A percentile compares a stretch with the other conserved stretches of the same genome.
These are phyloP conservation scores for Podarcis lilfordi DNA, from an alignment of 2,797 vertebrate genomes.

Conservation along the genomic window DNA sequence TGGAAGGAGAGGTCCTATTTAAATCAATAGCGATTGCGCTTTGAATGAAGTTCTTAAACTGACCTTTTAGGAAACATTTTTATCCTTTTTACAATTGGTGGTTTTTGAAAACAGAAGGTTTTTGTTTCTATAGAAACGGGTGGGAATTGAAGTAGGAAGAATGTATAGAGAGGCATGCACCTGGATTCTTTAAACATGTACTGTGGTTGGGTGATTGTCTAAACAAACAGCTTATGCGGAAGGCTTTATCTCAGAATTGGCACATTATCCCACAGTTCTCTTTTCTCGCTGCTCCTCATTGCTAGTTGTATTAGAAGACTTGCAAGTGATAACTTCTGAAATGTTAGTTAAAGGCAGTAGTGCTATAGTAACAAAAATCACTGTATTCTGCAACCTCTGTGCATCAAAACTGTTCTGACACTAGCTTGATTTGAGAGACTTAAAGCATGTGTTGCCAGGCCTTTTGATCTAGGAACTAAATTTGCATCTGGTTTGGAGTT, in stretches of 20 bases:
- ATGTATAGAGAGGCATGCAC: slow-evolving; percentile 50
- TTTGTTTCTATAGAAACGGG: slow-evolving; percentile 65
- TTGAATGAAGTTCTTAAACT: background rate
- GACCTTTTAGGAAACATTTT: slow-evolving; percentile 32
- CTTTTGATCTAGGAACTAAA: slow-evolving; percentile 16
- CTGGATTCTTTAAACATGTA: slow-evolving; percentile 62
- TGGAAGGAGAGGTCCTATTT: background rate
- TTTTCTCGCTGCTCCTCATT: slow-evolving; percentile 82
- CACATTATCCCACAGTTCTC: slow-evolving; percentile 79
- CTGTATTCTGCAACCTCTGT: slow-evolving; percentile 30
- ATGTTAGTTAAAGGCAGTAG: slow-evolving; percentile 72
- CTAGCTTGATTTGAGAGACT: slow-evolving; percentile 31
- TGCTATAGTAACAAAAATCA: slow-evolving; percentile 58
- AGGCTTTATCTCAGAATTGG: slow-evolving; percentile 83
- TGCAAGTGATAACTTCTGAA: slow-evolving; percentile 75
- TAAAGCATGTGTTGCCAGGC: background rate
- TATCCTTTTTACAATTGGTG: slow-evolving; percentile 64
- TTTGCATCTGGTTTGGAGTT: slow-evolving; percentile 41
- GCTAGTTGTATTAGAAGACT: slow-evolving; percentile 80
- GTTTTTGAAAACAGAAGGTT: slow-evolving; percentile 50
- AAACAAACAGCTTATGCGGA: slow-evolving; percentile 76
- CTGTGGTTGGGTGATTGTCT: slow-evolving; percentile 77
- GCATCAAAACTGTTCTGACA: slow-evolving; percentile 44
- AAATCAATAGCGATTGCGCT: background rate
- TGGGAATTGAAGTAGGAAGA: background rate